Conservation (phyloP, 2,888 invertebrate genomes). For the Drosophila putrida region DNA sequence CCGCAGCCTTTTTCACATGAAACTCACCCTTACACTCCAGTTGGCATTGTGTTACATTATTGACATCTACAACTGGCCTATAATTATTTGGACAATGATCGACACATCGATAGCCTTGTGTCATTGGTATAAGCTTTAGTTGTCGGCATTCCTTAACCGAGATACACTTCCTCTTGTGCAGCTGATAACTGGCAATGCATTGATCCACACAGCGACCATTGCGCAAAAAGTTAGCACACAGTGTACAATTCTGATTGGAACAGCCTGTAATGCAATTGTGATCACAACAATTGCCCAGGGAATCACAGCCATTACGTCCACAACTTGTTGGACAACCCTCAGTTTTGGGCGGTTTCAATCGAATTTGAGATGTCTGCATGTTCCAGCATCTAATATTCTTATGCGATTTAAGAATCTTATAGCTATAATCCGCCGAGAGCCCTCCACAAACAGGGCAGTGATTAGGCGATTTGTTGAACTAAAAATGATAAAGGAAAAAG, state of each 20-base stretch:
- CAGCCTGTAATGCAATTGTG: slow-evolving; percentile 92
- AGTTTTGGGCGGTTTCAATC: slow-evolving; percentile 31
- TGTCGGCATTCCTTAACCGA: slow-evolving; percentile 60
- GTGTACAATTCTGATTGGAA: slow-evolving; percentile 88
- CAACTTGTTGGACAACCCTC: slow-evolving; percentile 87
- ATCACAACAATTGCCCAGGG: slow-evolving; percentile 90
- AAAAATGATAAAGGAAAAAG: slow-evolving; percentile 5
- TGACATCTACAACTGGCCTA: slow-evolving; percentile 31
- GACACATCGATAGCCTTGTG: slow-evolving; percentile 86
- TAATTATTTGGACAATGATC: slow-evolving; percentile 88
- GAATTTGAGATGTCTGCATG: slow-evolving; percentile 83
- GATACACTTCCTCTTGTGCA: slow-evolving; percentile 69
- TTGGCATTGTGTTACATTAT: slow-evolving; percentile 51
- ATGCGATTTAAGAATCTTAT: slow-evolving; percentile 30
- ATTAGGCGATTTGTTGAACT: slow-evolving; percentile 88
- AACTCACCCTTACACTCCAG: slow-evolving; percentile 70
- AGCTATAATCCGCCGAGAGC: slow-evolving; percentile 38
- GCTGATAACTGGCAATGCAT: slow-evolving; percentile 63
- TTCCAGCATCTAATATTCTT: slow-evolving; percentile 91
- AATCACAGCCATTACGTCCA: slow-evolving; percentile 85
- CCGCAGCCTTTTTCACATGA: slow-evolving; percentile 57
- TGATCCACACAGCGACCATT: slow-evolving; percentile 74
- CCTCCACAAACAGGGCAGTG: slow-evolving; percentile 88
- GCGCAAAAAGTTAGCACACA: slow-evolving; percentile 70
- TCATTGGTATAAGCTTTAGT: slow-evolving; percentile 57